phyloP scores from a whole-genome alignment of 2,888 invertebrate species.

The Brenthis hecate region DNA sequence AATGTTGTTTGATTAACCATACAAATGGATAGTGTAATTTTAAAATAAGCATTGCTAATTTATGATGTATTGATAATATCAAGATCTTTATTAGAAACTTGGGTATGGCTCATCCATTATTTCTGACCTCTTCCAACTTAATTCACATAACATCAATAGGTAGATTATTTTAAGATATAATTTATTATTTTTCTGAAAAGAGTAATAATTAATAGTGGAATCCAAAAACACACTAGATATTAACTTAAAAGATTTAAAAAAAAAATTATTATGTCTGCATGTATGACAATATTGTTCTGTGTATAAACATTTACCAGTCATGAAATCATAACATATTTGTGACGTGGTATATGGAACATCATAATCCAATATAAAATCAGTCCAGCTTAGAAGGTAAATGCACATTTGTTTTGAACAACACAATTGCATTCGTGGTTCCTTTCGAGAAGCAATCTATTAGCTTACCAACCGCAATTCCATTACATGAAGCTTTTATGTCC shows the following conservation, averaged over 20 bases:
- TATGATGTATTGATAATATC: conserved; percentile 10
- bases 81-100: too few relatives aligned
- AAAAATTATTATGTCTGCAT: too few relatives aligned
- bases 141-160: too few relatives aligned
- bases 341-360: conserved; percentile 16
- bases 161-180: too few relatives aligned
- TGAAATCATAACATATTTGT: conserved; percentile 23
- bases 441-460: conserved; percentile 53
- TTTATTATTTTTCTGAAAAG: too few relatives aligned
- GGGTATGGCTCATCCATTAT: too few relatives aligned
- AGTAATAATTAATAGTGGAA: too few relatives aligned
- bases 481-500: conserved; percentile 32
- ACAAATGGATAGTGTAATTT: not conserved
- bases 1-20: too few relatives aligned
- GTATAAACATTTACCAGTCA: conserved; percentile 15
- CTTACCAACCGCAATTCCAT: conserved; percentile 44
- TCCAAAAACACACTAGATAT: too few relatives aligned
- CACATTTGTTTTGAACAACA: conserved; percentile 35
- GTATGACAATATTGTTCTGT: not conserved
- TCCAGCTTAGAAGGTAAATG: conserved; percentile 27
- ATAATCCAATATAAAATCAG: conserved; percentile 19
- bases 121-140: too few relatives aligned
- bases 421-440: conserved; percentile 40
- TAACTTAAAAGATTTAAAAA: too few relatives aligned
- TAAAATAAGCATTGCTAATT: not conserved